Evolutionary conservation across 2,797 vertebrate species (phyloP).

Genomic region (Gallirallus australis): DNA sequence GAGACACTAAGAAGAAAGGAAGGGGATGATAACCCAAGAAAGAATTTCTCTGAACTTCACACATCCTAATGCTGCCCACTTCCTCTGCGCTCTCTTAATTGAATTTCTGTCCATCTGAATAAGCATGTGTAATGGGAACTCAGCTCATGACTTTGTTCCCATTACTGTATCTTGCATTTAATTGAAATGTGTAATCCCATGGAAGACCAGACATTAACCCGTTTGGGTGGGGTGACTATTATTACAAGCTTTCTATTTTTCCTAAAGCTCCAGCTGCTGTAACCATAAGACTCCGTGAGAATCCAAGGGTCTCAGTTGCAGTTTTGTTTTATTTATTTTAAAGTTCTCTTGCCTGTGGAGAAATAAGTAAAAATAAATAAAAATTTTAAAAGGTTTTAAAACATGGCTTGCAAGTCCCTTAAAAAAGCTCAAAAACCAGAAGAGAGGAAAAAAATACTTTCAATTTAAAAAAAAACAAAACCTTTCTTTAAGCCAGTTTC

Average conservation of each 20-base stretch:
- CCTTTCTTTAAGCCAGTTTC: background rate
- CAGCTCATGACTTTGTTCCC: background rate
- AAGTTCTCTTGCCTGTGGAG: slow-evolving; percentile 1
- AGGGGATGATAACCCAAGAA: background rate
- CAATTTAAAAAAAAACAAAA: background rate
- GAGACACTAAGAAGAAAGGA: background rate
- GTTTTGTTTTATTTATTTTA: slow-evolving; percentile 44
- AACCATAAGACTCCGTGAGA: background rate
- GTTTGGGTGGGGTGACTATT: slow-evolving; percentile 10
- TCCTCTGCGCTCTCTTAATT: background rate
- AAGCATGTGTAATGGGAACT: slow-evolving; percentile 42
- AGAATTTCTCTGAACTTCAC: background rate
- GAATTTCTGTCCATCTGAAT: background rate
- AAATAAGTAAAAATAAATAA: background rate
- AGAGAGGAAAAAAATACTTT: background rate
- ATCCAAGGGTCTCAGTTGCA: background rate
- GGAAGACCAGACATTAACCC: slow-evolving; percentile 32
- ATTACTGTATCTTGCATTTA: background rate
- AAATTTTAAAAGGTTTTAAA: background rate
- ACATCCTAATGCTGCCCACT: background rate
- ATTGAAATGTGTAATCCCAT: slow-evolving; percentile 5
- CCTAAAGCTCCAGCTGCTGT: slow-evolving; percentile 24
- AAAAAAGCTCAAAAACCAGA: background rate
- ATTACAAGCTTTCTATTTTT: background rate
- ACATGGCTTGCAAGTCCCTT: background rate